Conservation (phyloP, 2,888 invertebrate species). For the Trichogramma evanescens region DNA sequence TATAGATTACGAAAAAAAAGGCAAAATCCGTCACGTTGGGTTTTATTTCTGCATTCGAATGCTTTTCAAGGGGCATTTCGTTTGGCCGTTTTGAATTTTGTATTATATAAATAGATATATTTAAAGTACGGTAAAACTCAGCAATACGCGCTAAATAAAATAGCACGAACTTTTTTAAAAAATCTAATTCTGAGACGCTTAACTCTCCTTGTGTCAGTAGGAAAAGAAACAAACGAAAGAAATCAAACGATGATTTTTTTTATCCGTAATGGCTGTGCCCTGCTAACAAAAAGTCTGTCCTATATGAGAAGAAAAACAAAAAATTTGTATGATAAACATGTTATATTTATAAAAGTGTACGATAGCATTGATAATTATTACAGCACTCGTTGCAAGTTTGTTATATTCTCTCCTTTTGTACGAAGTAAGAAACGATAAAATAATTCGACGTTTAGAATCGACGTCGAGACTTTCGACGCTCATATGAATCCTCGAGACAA, state of each 20-base stretch:
- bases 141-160: neutral
- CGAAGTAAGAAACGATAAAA: conserved; percentile 7
- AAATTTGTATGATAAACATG: neutral
- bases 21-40: too few species aligned
- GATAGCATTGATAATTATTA: too few species aligned
- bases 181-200: conserved; percentile 16
- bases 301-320: conserved; percentile 5
- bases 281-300: conserved; percentile 23
- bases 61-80: too few species aligned
- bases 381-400: conserved; percentile 14
- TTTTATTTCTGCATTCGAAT: too few species aligned
- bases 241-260: neutral
- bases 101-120: too few species aligned
- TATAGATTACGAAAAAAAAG: too few species aligned
- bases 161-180: conserved; percentile 10
- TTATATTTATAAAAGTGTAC: too few species aligned
- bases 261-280: conserved; percentile 20
- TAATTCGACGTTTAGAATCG: neutral
- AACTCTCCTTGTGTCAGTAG: conserved; percentile 14
- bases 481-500: neutral
- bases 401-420: conserved; percentile 16
- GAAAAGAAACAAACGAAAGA: conserved; percentile 14
- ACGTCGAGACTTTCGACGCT: conserved; percentile 15
- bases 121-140: neutral
- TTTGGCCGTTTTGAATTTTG: too few species aligned